Base-by-base conservation (phyloP, 2,113 vertebrate species). In the Hippocampus guttulatus region DNA sequence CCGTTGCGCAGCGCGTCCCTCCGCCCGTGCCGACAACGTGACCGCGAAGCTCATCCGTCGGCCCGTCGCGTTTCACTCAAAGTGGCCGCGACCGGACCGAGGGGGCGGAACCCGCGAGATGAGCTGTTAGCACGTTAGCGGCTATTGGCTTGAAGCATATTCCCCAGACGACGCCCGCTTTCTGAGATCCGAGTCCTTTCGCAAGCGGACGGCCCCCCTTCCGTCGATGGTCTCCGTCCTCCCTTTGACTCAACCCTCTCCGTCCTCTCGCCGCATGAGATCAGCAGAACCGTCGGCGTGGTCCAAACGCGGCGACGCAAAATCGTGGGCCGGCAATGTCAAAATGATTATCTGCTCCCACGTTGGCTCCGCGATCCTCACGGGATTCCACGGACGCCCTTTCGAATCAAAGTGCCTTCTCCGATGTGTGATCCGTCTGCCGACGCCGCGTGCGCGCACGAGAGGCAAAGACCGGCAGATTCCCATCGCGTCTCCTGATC, bases 331-430 rank as follows among this genome's bases (percentile, higher is more conserved):
- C 30, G 30, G 4, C 30, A 33, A 33, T 38, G 11, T 27, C 25
- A 27, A 27, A 27, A 27, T n/a, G 85, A 85, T 88, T 76, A 84
- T 83, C 71, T 66, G 62, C 76, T 77, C 62, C 75, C 1, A 30
- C 60, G 76, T 71, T 71, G 78, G 70, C 52, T 81, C 73, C 66
- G 57, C 72, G 55, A 81, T 64, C 78, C 64, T 64, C n/a, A 63
- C 75, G 60, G 70, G 66, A 72, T 70, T 68, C 38, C 68, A 47
- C 67, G 67, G 52, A 73, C 69, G 58, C 64, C 49, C 79, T 75
- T 70, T 76, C 58, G 69, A 84, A 76, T 75, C 43, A 57, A 64
- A 62, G 72, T 70, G 74, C 68, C 27, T 49, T 77, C 40, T 71
- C 68, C 78, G 74, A 78, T 81, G 78, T 79, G 70, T 81, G 74